Base-by-base conservation (phyloP, 2,797 vertebrate genomes). In the Orestias chungarensis region DNA sequence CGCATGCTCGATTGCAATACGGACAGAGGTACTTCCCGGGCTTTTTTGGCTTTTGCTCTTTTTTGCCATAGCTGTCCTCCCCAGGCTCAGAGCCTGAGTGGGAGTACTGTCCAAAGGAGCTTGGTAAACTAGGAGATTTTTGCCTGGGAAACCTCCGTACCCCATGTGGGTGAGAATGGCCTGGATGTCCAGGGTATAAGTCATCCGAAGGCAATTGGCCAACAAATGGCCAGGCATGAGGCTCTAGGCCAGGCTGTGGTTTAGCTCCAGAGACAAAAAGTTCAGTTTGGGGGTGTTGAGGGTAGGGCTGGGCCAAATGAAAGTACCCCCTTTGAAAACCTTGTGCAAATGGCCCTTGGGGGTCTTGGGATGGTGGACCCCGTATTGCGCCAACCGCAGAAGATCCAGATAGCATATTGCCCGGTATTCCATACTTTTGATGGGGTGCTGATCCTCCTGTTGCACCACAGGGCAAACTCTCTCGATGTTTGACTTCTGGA, bases 1-100 rank as follows among this genome's bases (percentile, higher is more conserved):
- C 98, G 91, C 98, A 99, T 5, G 97, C 97, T 87, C 98, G 93
- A 75, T 97, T 97, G 73, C 98, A 99, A 91, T 97, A 99, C 79
- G 96, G 95, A 87, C 98, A 99, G 79, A 98, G 97, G 89, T 99
- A 99, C 86, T 98, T 99, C 80, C 98, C 98, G 2, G 97, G 97
- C 88, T 99, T 99, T 92, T 99, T 99, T 79, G 96, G 96, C 93
- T 97, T 99, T 90, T 95, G 96, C 80, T 99, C 98, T 85, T 99
- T 99, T 85, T 96, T 98, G 73, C 87, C 75, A 82, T 96, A 96
- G 90, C 94, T 92, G 79, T 99, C 97, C 62, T 98, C 97, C 42
- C 95, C 89, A 69, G 95, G 95, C 79, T 98, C 97, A 10, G 96
- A 84, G 85, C 95, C 95, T 71, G 97, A 95, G 85, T 97, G 97